Base-by-base conservation (phyloP, 2,113 vertebrate genomes). In the Lipophrys pholis region DNA sequence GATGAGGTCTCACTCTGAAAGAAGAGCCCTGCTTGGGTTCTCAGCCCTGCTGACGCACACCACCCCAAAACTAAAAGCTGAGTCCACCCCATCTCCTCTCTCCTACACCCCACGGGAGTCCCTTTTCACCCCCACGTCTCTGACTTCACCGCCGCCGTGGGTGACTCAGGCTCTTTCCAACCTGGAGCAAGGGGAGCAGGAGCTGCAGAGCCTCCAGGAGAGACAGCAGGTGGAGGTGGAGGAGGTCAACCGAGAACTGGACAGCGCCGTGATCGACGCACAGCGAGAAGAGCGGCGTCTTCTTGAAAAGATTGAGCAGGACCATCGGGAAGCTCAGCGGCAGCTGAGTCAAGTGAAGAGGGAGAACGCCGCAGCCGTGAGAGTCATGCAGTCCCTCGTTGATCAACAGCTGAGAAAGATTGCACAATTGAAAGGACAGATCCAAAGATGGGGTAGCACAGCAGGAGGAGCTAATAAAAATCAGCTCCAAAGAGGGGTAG, bases 211-310 rank as follows among this genome's bases (percentile, higher is more conserved):
- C 35, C 89, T 95, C 66, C 71, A 81, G 54, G 86, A 91, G 30
- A 83, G 83, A 11, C 92, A 93, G 65, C 83, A 87, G 52, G 60
- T 65, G 0, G 92, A 93, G 69, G 89, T 92, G 40, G 91, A 92
- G 42, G 83, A 81, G 35, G 83, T 93, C 30, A 91, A 83, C 75
- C 81, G 79, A 2, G 75, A 90, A 59, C 58, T 94, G 71, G 93
- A 94, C 80, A 81, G 80, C 0, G 91, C 93, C 0, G 64, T 87
- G 40, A 73, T 92, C 48, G 79, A 81, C 57, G 92, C 92, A 16
- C 92, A 92, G 40, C 84, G 87, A 58, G 89, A 92, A 45, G 94
- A 94, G 55, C 85, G 90, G 5, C 85, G 81, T 5, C 85, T 94
- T 17, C 83, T 94, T 50, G 88, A 91, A 43, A 91, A 86, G 43